These are phyloP conservation scores for Drosophila simulans DNA, from an alignment of 1,140 invertebrate genomes.

Conservation along the genomic window DNA sequence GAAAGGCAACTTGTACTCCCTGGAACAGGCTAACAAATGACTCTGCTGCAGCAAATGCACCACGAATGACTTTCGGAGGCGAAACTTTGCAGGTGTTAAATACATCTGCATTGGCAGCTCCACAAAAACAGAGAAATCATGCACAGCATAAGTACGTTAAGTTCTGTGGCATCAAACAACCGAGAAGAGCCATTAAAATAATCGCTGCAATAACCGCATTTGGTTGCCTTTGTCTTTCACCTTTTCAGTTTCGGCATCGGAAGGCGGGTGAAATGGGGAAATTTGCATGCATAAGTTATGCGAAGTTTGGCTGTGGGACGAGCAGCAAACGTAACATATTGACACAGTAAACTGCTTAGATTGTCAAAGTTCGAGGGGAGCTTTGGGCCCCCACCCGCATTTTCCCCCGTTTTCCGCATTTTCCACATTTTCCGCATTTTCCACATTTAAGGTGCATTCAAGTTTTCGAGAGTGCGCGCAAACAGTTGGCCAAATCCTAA, in stretches of 20 bases:
- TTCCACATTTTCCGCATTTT: not conserved
- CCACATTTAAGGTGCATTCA: constrained; percentile 60
- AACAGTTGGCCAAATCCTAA: constrained; percentile 54
- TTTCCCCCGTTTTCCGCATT: constrained; percentile 9
- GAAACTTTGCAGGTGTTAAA: constrained; percentile 57
- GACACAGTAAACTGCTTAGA: constrained; percentile 81
- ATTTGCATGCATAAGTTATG: constrained; percentile 83
- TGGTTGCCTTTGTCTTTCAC: constrained; percentile 65
- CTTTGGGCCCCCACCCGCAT: constrained; percentile 1
- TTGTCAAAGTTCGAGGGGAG: constrained; percentile 76
- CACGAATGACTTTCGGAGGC: constrained; percentile 24
- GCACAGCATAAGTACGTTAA: constrained; percentile 40
- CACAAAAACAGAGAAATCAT: constrained; percentile 29
- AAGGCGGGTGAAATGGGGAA: constrained; percentile 32
- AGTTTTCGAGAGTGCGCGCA: constrained; percentile 62
- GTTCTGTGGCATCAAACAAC: constrained; percentile 48
- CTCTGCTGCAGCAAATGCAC: constrained; percentile 22
- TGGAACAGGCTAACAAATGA: constrained; percentile 49
- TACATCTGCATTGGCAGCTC: constrained; percentile 46
- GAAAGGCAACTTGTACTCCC: constrained; percentile 35
- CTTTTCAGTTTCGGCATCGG: constrained; percentile 50
- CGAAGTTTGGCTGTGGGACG: constrained; percentile 53
- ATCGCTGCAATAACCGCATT: constrained; percentile 81
- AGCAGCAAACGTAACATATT: constrained; percentile 74
- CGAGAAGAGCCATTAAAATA: constrained; percentile 79